These are phyloP conservation scores for Enteromius thamalakanensis DNA, from an alignment of 2,797 vertebrate genomes.

Conservation along the genomic window DNA sequence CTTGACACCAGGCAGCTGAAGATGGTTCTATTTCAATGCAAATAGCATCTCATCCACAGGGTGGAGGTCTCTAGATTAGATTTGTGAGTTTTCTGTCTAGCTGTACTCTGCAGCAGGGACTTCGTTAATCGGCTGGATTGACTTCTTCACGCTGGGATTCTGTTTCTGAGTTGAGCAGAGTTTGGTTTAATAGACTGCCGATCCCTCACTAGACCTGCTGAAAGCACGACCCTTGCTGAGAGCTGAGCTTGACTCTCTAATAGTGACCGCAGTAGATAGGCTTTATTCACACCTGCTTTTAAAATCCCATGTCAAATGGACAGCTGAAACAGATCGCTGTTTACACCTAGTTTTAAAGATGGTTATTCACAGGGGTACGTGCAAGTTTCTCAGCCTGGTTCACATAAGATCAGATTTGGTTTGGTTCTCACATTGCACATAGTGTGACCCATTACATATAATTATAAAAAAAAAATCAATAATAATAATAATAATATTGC, in stretches of 20 bases:
- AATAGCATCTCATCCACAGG: conserved; percentile 69
- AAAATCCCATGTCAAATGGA: not conserved
- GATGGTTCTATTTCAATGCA: conserved; percentile 77
- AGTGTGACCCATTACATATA: not conserved
- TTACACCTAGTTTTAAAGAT: not conserved
- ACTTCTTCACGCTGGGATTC: conserved; percentile 28
- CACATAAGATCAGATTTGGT: not conserved
- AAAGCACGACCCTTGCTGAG: conserved; percentile 7
- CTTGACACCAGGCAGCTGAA: conserved; percentile 48
- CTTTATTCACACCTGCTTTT: not conserved
- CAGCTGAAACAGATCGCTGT: not conserved
- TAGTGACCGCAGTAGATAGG: not conserved
- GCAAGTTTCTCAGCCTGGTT: not conserved
- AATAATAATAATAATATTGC: not conserved
- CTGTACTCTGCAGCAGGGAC: conserved; percentile 48
- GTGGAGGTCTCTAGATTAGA: conserved; percentile 64
- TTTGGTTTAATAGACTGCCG: conserved; percentile 41
- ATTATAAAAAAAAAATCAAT: too few species aligned
- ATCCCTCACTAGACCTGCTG: conserved; percentile 5
- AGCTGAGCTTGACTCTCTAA: not conserved
- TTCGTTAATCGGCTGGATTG: conserved; percentile 42
- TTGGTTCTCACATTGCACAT: not conserved
- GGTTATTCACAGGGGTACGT: not conserved
- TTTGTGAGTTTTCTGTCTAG: conserved; percentile 65
- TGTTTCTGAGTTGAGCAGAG: conserved; percentile 39